Evolutionary conservation across 2,113 vertebrate genomes (phyloP), one percentile per base, ranked within the genome.

Genomic region (Theristicus caerulescens): DNA sequence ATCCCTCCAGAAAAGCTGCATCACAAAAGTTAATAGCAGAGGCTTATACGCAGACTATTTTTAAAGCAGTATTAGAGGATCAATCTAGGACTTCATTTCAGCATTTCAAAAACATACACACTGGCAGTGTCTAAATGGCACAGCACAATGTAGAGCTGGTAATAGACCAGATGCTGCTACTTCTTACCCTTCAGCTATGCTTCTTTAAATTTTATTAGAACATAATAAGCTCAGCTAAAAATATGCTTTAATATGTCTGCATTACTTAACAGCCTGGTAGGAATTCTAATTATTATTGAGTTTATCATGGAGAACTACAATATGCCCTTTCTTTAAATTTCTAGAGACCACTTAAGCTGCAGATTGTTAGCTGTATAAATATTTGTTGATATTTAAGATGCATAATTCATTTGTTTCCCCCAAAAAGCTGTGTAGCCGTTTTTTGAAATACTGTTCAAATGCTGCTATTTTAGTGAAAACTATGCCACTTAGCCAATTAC

Each of bases 271-370:
- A 97, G 82, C 36, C 94, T 98, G 95, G 82, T 96, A 98, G 96
- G 92, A 96, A 97, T 97, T 97, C 96, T 96, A 98, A 97, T 98
- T 97, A 97, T 96, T 97, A 95, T 84, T 95, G 89, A 94, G 95
- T 96, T 97, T 97, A 93, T 96, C 88, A 93, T 57, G 54, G 52
- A 95, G 49, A 93, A 87, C 31, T 94, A 78, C 88, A 88, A 79
- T 85, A 94, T 55, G 84, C 62, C 82, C 78, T 93, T 96, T 95
- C 90, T 97, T 97, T 95, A 91, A 96, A 94, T 97, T 98, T 89
- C 86, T 94, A 73, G 83, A 96, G 93, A 97, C 86, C 93, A 70
- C 78, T 98, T 97, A 96, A 91, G 74, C 93, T 97, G 90, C 90
- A 97, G 96, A 97, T 95, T 87, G 82, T 85, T 94, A 85, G 54